Evolutionary conservation across 1,140 invertebrate genomes (phyloP).

Genomic region (Ctenoplectra terminalis): DNA sequence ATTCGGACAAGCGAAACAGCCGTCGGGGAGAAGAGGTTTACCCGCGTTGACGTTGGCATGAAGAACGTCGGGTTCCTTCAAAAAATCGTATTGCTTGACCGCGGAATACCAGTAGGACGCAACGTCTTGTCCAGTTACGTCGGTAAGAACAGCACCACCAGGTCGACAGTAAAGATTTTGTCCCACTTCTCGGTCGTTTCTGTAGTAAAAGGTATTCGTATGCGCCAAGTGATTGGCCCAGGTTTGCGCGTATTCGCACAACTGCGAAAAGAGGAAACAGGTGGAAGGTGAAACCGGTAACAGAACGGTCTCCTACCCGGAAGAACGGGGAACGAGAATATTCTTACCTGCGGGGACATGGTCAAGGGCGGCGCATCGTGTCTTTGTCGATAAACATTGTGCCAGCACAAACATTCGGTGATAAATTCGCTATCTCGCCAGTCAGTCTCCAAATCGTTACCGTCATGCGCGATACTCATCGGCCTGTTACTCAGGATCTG

Average conservation of each 20-base stretch:
- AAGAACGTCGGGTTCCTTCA: constrained; percentile 88
- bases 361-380: constrained; percentile 88
- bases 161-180: constrained; percentile 90
- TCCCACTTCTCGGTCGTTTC: constrained; percentile 88
- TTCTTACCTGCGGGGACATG: constrained; percentile 87
- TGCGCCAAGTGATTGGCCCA: constrained; percentile 93
- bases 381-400: constrained; percentile 90
- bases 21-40: no score
- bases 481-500: constrained; percentile 83
- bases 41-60: constrained; percentile 91
- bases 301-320: no score
- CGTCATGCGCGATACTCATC: constrained; percentile 87
- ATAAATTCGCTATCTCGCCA: constrained; percentile 92
- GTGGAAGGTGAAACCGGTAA: no score
- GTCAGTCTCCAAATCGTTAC: constrained; percentile 87
- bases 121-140: constrained; percentile 91
- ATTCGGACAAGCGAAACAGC: no score
- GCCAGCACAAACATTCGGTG: constrained; percentile 90
- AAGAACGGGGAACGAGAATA: no score
- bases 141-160: constrained; percentile 86
- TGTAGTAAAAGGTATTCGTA: constrained; percentile 89
- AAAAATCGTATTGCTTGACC: constrained; percentile 89
- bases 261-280: constrained; percentile 79
- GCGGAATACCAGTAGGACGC: constrained; percentile 94
- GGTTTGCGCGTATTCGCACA: constrained; percentile 91